Percentiles rank a stretch among this genome's conserved stretches.
Conservation (phyloP, 2,113 vertebrate genomes). For the Crypturellus undulatus region DNA sequence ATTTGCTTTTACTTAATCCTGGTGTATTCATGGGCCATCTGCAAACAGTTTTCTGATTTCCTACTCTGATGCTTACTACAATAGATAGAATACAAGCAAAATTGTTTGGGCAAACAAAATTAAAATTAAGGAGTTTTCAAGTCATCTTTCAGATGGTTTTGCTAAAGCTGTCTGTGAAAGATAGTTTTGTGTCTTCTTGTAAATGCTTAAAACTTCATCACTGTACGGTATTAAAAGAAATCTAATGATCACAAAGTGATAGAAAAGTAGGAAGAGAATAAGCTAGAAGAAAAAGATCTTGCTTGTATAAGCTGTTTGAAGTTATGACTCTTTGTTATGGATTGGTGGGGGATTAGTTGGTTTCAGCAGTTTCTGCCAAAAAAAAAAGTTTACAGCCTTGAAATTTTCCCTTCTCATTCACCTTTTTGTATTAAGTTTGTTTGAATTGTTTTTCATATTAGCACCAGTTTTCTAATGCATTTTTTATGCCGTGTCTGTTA, state of each 20-base stretch:
- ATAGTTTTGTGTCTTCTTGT: background rate
- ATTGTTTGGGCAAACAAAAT: background rate
- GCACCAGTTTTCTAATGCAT: background rate
- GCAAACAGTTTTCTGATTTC: background rate
- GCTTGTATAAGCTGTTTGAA: background rate
- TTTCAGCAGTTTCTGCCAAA: background rate
- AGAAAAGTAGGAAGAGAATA: background rate
- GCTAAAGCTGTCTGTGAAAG: background rate
- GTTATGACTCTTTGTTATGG: background rate
- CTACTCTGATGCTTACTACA: background rate
- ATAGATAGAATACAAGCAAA: background rate
- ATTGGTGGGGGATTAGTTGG: background rate
- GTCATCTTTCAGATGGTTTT: background rate
- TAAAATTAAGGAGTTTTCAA: background rate
- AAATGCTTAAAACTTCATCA: background rate
- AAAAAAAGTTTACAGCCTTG: background rate
- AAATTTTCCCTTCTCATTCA: background rate
- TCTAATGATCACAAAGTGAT: background rate
- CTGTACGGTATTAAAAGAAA: background rate
- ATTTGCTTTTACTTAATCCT: background rate
- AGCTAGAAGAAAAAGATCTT: background rate
- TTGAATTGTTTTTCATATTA: background rate
- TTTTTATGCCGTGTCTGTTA: conserved; percentile 24
- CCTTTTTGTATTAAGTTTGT: background rate
- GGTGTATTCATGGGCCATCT: background rate